A percentile compares a stretch with the other conserved stretches of the same genome.
Evolutionary conservation across 2,888 invertebrate genomes (phyloP).

Genomic region (Callyntrura sp.): DNA sequence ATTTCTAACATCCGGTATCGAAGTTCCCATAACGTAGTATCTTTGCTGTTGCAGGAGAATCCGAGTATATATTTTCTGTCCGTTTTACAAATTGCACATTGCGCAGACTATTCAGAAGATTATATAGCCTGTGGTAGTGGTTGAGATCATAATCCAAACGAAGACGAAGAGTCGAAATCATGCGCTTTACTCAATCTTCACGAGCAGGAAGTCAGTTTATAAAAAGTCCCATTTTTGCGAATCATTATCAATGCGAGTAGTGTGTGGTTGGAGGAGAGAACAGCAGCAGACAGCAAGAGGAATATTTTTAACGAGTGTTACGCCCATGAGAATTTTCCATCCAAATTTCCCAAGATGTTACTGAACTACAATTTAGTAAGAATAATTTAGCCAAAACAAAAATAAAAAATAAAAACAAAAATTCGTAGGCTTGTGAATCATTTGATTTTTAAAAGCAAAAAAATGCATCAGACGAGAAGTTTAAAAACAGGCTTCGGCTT

Average conservation of each 20-base stretch:
- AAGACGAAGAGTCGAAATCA: too few species aligned
- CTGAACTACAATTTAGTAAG: constrained; percentile 79
- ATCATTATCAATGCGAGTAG: not conserved
- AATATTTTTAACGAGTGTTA: constrained; percentile 28
- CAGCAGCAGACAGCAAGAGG: too few species aligned
- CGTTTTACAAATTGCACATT: constrained; percentile 29
- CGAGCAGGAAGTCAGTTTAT: constrained; percentile 6
- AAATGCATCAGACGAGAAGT: constrained; percentile 18
- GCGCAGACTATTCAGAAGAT: not conserved
- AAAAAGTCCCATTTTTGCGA: constrained; percentile 29
- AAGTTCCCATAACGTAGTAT: not conserved
- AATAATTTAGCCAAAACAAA: constrained; percentile 75
- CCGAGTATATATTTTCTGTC: not conserved
- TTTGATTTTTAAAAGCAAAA: constrained; percentile 35
- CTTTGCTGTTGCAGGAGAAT: constrained; percentile 3
- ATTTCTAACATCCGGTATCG: constrained; percentile 58
- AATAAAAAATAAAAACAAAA: constrained; percentile 49
- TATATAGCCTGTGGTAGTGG: constrained; percentile 5
- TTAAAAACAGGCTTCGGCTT: too few species aligned
- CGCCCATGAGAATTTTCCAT: constrained; percentile 78
- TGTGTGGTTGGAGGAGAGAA: too few species aligned
- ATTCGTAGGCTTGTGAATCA: constrained; percentile 53
- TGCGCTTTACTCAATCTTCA: not conserved
- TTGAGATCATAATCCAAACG: constrained; percentile 50
- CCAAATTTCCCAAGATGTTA: constrained; percentile 79